Percentiles rank a stretch among this genome's conserved stretches.
Conservation (phyloP, 2,113 vertebrate genomes). For the Synchiropus splendidus region DNA sequence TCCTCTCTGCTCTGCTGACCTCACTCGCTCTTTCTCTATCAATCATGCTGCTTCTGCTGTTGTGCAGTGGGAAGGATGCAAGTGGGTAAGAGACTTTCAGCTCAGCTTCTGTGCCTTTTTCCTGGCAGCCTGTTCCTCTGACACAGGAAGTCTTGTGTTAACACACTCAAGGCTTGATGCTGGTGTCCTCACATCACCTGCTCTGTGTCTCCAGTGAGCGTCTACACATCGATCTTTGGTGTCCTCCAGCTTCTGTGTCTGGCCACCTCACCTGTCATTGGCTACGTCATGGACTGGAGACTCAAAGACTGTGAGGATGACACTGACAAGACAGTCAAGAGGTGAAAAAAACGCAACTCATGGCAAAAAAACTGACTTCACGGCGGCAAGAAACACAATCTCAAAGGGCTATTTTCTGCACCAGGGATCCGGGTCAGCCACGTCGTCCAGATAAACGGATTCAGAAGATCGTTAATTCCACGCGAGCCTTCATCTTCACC, state of each 20-base stretch:
- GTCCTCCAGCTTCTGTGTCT: constrained; percentile 91
- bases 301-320: constrained; percentile 86
- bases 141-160: too few species aligned
- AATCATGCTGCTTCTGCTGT: constrained; percentile 46
- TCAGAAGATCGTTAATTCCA: constrained; percentile 89
- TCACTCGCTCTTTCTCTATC: constrained; percentile 22
- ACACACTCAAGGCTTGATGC: too few species aligned
- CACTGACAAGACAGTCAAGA: constrained; percentile 65
- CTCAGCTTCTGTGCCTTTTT: background rate
- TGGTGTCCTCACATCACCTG: background rate
- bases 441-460: constrained; percentile 78
- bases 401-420: background rate
- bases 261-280: constrained; percentile 89
- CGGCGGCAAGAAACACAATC: background rate
- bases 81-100: constrained; percentile 52
- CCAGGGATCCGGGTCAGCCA: constrained; percentile 75
- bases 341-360: constrained; percentile 50
- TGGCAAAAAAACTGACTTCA: background rate
- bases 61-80: constrained; percentile 66
- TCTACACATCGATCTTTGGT: constrained; percentile 94
- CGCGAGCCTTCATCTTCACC: constrained; percentile 90
- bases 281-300: constrained; percentile 94
- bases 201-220: constrained; percentile 70
- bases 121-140: too few species aligned
- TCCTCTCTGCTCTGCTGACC: constrained; percentile 10